Base-by-base conservation (phyloP, 1,140 invertebrate genomes). In the Formica selysi region DNA sequence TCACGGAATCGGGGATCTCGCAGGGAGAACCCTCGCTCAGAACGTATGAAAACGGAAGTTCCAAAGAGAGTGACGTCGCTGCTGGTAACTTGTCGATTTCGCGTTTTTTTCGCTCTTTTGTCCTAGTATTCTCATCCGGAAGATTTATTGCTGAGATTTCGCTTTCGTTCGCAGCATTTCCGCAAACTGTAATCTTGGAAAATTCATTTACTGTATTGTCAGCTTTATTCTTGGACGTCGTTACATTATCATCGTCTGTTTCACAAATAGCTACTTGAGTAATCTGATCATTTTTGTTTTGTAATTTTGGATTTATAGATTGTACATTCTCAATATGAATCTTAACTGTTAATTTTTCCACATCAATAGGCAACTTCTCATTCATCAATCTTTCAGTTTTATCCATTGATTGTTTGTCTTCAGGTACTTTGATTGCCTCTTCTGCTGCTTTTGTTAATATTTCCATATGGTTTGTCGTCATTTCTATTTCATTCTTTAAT, bases 1-100 rank as follows among this genome's bases (percentile, higher is more conserved):
- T 95, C 0, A 95, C 92, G 0, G 89, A 90, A 70, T 95, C 94
- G 8, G 95, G 95, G 59, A 95, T 95, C 10, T 95, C 94, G 65
- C 92, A 92, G 0, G 94, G 94, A 6, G 94, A 95, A 64, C 94
- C 94, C 90, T 95, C 94, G 0, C 93, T 93, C 16, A 95, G 90
- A 11, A 95, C 85, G n/a, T 94, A 95, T 0, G 92, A 93, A 57
- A 89, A 87, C 3, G 89, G 64, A 38, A 65, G 44, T 2, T 76
- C 59, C 8, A 73, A 44, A 11, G 79, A 74, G 2, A 74, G 48
- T 38, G 79, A 38, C 13, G 68, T 44, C 6, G 32, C 32, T 11
- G 16, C 4, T 26, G 76, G 32, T 26, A 22, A 62, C 1, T 62
- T 26, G 11, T 65, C 57, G 5, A 10, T 26, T 2, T 74, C 68